Conservation (phyloP, 2,888 invertebrate genomes). For the Drosophila aldrichi region DNA sequence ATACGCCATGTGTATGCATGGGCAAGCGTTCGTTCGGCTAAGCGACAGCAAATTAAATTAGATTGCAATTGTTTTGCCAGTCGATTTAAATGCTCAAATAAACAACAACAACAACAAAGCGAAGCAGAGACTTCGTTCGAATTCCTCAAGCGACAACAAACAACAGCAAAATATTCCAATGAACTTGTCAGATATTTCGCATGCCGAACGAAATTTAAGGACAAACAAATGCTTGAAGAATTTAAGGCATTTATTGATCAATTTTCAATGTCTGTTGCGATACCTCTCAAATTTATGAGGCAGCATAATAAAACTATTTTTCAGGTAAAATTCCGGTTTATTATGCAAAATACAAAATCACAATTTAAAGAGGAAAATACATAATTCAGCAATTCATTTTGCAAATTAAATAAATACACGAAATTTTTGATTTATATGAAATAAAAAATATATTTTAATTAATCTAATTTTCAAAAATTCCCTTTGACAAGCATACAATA, state of each 20-base stretch:
- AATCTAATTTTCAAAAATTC: too few relatives aligned
- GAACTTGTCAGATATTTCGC: slow-evolving; percentile 3
- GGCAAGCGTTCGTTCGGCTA: slow-evolving; percentile 7
- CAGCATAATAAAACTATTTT: background rate
- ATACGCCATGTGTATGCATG: slow-evolving; percentile 60
- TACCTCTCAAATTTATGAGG: background rate
- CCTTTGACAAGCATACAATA: too few relatives aligned
- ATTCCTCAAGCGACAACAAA: slow-evolving; percentile 19
- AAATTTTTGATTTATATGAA: too few relatives aligned
- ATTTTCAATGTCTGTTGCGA: background rate
- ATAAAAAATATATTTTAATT: too few relatives aligned
- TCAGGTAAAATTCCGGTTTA: background rate
- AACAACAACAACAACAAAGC: slow-evolving; percentile 24
- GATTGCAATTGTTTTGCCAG: slow-evolving; percentile 62
- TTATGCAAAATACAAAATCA: background rate
- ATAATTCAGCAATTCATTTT: too few relatives aligned
- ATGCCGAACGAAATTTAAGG: background rate
- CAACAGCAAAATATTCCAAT: slow-evolving; percentile 8
- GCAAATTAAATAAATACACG: too few relatives aligned
- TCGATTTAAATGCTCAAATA: slow-evolving; percentile 58
- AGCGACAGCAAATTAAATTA: slow-evolving; percentile 64
- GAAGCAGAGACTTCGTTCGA: slow-evolving; percentile 11
- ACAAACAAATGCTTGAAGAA: background rate
- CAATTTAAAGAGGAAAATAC: too few relatives aligned
- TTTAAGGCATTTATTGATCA: background rate